Conservation (phyloP, 1,140 invertebrate genomes). For the Lordiphosa mommai region DNA sequence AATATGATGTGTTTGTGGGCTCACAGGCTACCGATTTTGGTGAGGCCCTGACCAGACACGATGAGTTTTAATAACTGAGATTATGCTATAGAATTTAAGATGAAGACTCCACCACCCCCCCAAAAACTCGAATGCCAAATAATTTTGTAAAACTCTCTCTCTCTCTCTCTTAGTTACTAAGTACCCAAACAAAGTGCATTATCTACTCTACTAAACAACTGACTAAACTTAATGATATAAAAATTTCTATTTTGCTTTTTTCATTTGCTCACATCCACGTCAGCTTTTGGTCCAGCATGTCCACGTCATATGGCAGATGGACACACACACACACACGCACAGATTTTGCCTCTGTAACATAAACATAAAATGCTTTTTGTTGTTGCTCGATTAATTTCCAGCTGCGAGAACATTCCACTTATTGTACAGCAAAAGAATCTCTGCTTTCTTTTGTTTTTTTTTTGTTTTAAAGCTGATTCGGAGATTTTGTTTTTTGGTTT, state of each 20-base stretch:
- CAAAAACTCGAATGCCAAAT: slow-evolving; percentile 59
- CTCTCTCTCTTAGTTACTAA: slow-evolving; percentile 18
- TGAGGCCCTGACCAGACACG: slow-evolving; percentile 95
- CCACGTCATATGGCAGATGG: slow-evolving; percentile 48
- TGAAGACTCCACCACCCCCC: slow-evolving; percentile 9
- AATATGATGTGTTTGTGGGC: slow-evolving; percentile 98
- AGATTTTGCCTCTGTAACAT: slow-evolving; percentile 50
- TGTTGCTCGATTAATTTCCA: slow-evolving; percentile 68
- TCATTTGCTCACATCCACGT: slow-evolving; percentile 56
- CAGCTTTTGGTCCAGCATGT: slow-evolving; percentile 55
- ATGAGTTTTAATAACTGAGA: slow-evolving; percentile 88
- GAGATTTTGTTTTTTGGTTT: slow-evolving; percentile 25
- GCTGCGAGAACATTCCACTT: slow-evolving; percentile 70
- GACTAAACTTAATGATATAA: slow-evolving; percentile 15
- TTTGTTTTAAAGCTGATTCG: slow-evolving; percentile 45
- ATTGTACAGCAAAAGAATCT: too few species aligned
- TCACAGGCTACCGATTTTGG: slow-evolving; percentile 99
- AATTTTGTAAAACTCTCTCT: slow-evolving; percentile 45
- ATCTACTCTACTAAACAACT: slow-evolving; percentile 21
- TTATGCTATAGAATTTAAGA: slow-evolving; percentile 6
- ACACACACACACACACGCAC: slow-evolving; percentile 15
- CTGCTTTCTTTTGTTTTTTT: slow-evolving; percentile 4
- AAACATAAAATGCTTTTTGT: slow-evolving; percentile 68
- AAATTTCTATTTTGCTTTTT: slow-evolving; percentile 4
- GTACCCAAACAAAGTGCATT: slow-evolving; percentile 37